Conservation (phyloP, 2,888 invertebrate species). For the Yponomeuta sedellus region DNA sequence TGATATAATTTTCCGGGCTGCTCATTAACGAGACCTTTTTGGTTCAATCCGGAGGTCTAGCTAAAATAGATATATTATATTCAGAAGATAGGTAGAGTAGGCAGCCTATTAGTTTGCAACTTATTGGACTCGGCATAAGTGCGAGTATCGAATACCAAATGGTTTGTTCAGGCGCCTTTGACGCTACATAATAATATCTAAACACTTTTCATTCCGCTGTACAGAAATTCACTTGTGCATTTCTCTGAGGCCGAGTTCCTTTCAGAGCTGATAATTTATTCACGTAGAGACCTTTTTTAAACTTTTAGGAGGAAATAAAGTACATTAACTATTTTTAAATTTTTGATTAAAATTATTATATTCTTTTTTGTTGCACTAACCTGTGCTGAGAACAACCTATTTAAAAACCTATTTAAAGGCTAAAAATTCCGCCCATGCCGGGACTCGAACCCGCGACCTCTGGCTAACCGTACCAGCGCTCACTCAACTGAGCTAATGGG, state of each 20-base stretch:
- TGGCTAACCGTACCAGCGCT: no score
- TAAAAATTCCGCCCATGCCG: no score
- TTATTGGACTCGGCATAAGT: no score
- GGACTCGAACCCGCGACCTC: no score
- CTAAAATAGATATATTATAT: background rate
- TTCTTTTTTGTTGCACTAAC: no score
- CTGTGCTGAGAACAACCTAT: no score
- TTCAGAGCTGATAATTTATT: conserved; percentile 63
- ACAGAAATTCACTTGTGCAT: conserved; percentile 48
- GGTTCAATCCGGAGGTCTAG: conserved; percentile 29
- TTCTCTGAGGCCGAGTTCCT: conserved; percentile 48
- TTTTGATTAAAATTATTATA: no score
- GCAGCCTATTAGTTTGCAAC: background rate
- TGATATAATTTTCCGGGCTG: conserved; percentile 67
- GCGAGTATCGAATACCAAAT: no score
- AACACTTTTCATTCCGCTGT: conserved; percentile 6
- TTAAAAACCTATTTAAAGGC: no score
- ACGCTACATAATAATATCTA: conserved; percentile 14
- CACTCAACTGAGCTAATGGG: no score
- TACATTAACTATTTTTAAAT: background rate
- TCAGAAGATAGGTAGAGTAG: background rate
- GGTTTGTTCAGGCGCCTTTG: no score
- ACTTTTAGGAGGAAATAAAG: background rate
- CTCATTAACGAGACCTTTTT: conserved; percentile 55
- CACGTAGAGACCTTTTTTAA: conserved; percentile 47